These are phyloP conservation scores for Anser brachyrhynchus DNA, from an alignment of 2,113 vertebrate genomes.

Conservation along the genomic window DNA sequence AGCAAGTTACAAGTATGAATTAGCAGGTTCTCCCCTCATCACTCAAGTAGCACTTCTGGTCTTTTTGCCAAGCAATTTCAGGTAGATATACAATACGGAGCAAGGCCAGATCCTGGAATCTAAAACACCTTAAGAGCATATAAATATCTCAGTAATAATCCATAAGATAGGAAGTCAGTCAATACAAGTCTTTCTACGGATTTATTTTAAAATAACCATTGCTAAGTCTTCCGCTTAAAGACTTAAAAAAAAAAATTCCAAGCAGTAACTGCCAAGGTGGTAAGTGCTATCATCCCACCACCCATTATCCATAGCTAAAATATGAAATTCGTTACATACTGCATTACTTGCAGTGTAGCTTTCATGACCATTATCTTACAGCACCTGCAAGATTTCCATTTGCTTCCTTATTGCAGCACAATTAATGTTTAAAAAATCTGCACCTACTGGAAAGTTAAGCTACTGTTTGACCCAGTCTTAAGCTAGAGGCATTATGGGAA, in stretches of 20 bases:
- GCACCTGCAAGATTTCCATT: slow-evolving; percentile 39
- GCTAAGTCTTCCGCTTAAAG: slow-evolving; percentile 72
- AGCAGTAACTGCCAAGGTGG: slow-evolving; percentile 68
- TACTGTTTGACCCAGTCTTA: slow-evolving; percentile 32
- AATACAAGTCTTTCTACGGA: slow-evolving; percentile 75
- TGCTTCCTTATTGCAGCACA: slow-evolving; percentile 60
- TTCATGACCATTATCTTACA: slow-evolving; percentile 15
- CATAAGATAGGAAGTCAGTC: slow-evolving; percentile 78
- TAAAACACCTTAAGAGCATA: slow-evolving; percentile 65
- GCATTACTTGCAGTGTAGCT: slow-evolving; percentile 69
- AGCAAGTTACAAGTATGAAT: slow-evolving; percentile 56
- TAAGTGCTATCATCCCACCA: slow-evolving; percentile 63
- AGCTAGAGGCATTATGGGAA: slow-evolving; percentile 9
- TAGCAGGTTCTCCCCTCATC: slow-evolving; percentile 30
- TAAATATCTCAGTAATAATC: slow-evolving; percentile 79
- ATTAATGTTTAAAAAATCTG: slow-evolving; percentile 50
- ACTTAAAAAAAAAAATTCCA: slow-evolving; percentile 68
- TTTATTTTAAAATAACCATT: slow-evolving; percentile 69
- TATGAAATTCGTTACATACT: slow-evolving; percentile 54
- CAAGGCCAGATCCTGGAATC: slow-evolving; percentile 69
- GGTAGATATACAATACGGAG: slow-evolving; percentile 52
- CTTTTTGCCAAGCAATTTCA: slow-evolving; percentile 65
- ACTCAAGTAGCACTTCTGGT: slow-evolving; percentile 52
- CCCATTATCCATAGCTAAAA: slow-evolving; percentile 42
- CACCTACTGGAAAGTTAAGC: slow-evolving; percentile 7